Evolutionary conservation across 2,113 vertebrate genomes (phyloP), one percentile per base, ranked within the genome.

Genomic region (Abramis brama): DNA sequence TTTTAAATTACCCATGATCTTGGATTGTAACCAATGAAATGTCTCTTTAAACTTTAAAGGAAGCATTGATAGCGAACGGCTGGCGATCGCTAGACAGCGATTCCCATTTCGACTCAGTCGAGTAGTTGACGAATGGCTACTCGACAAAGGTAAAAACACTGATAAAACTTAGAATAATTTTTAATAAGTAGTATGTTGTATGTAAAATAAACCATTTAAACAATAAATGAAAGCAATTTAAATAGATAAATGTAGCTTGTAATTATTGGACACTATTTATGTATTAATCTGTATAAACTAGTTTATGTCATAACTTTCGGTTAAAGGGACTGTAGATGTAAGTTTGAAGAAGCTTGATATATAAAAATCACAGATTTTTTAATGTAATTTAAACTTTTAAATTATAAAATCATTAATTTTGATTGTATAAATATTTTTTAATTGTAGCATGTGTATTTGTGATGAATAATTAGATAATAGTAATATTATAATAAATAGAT

Each of bases 1-100:
- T 97, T 97, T 97, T 98, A 98, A 94, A 99, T 98, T 98, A 98
- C 97, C 96, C 97, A 98, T 99, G 97, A 98, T 97, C 97, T 98
- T 98, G 99, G 97, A 97, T 99, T 98, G 97, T 99, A 99, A 99
- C 98, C 98, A 97, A 96, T 99, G 98, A 99, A 99, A 99, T 99
- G 97, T 99, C 97, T 99, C 96, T 99, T 99, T 99, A 99, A 99
- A 99, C 98, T 99, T 99, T 98, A 99, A 99, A 99, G 98, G 98
- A 97, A 98, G 97, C 98, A 98, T 97, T 99, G 98, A 99, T 99
- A 99, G 98, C 97, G 97, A 99, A 97, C 98, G 98, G 97, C 98
- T 99, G 98, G 97, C 97, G 98, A 99, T 99, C 97, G 98, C 98
- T 98, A 99, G 98, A 99, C 98, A 99, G 98, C 70, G 36, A 73